Evolutionary conservation across 2,797 vertebrate genomes (phyloP).

Genomic region (Cyclopterus lumpus): DNA sequence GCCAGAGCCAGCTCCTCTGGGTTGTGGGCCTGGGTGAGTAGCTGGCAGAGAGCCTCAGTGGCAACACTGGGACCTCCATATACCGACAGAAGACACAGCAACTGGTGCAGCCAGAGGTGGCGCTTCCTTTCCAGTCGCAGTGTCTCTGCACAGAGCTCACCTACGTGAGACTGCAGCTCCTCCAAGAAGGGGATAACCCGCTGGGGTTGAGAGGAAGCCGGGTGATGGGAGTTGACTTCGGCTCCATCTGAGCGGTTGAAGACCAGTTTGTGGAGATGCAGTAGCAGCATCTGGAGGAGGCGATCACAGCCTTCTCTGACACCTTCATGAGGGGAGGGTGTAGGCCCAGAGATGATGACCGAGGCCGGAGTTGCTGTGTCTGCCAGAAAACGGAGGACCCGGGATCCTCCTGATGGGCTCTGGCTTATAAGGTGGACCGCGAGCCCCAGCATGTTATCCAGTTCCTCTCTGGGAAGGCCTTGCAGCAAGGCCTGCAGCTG

Average conservation of each 20-base stretch:
- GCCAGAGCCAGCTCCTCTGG: conserved; percentile 91
- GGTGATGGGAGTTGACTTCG: conserved; percentile 66
- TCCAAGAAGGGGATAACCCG: conserved; percentile 91
- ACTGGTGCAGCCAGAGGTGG: conserved; percentile 93
- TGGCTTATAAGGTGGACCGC: conserved; percentile 94
- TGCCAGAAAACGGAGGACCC: conserved; percentile 90
- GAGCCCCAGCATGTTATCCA: conserved; percentile 90
- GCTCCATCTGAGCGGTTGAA: conserved; percentile 83
- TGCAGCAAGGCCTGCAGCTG: conserved; percentile 91
- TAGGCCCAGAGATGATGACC: conserved; percentile 92
- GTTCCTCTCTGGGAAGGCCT: conserved; percentile 87
- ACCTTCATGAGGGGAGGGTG: conserved; percentile 87
- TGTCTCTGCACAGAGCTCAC: conserved; percentile 90
- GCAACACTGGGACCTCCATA: conserved; percentile 90
- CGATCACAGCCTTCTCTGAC: conserved; percentile 94
- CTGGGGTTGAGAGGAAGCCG: conserved; percentile 60
- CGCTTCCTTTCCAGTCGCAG: conserved; percentile 91
- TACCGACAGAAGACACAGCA: conserved; percentile 89
- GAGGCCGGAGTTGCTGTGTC: conserved; percentile 93
- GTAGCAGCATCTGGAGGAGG: conserved; percentile 90
- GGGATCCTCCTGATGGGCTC: conserved; percentile 89
- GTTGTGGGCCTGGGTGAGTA: conserved; percentile 88
- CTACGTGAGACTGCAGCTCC: conserved; percentile 87
- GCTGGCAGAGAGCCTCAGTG: conserved; percentile 89
- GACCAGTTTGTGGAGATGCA: conserved; percentile 93